Evolutionary conservation across 1,140 invertebrate genomes (phyloP).

Genomic region (honey bee (Apis mellifera)): DNA sequence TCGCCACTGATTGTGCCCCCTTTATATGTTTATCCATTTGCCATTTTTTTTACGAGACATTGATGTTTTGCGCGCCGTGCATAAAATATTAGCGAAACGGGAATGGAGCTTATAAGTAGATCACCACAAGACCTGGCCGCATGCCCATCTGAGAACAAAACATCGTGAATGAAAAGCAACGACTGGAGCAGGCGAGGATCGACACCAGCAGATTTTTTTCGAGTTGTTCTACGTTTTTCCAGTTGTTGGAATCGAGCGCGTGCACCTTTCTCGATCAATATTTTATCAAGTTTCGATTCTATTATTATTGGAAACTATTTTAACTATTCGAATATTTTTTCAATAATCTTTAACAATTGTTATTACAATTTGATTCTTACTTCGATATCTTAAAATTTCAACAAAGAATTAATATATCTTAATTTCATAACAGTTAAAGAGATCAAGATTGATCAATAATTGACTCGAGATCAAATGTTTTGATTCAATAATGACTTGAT

Average conservation of each 20-base stretch:
- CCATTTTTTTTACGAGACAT: background rate
- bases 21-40: slow-evolving; percentile 3
- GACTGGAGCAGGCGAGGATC: slow-evolving; percentile 21
- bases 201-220: slow-evolving; percentile 24
- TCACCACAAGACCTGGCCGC: slow-evolving; percentile 20
- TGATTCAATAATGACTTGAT: background rate
- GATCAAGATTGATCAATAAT: background rate
- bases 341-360: no score
- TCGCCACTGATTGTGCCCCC: background rate
- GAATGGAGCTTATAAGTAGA: slow-evolving; percentile 36
- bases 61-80: slow-evolving; percentile 16
- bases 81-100: slow-evolving; percentile 10
- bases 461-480: background rate
- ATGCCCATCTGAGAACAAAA: slow-evolving; percentile 25
- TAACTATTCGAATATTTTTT: background rate
- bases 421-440: background rate
- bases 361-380: no score
- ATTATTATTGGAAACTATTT: background rate
- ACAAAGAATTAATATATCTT: no score
- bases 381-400: no score
- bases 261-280: background rate
- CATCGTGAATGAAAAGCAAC: slow-evolving; percentile 14
- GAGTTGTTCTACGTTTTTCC: slow-evolving; percentile 26
- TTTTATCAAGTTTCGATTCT: background rate
- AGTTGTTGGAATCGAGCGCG: background rate